Conservation (phyloP, 2,888 invertebrate genomes). For the Macaria liturata region DNA sequence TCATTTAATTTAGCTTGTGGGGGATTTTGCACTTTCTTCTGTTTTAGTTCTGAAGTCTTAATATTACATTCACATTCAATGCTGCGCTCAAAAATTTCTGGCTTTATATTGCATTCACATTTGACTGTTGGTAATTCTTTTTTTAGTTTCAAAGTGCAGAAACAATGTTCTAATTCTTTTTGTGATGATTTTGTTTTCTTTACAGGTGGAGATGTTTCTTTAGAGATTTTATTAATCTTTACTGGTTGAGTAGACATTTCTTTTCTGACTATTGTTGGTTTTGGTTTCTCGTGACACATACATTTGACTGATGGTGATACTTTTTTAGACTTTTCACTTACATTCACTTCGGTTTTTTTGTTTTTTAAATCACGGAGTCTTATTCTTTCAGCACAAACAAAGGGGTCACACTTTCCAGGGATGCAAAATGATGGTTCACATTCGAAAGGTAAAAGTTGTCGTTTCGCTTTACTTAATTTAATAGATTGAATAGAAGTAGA, state of each 20-base stretch:
- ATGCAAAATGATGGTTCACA: too few species aligned
- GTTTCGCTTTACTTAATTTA: too few species aligned
- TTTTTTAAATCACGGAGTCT: too few species aligned
- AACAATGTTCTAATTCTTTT: slow-evolving; percentile 2
- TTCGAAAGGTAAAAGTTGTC: too few species aligned
- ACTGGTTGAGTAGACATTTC: slow-evolving; percentile 2
- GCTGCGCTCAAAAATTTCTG: neutral
- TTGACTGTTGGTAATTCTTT: slow-evolving; percentile 1
- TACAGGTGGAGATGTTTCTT: neutral
- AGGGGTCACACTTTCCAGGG: too few species aligned
- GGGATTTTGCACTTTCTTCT: slow-evolving; percentile 4
- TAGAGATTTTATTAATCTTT: neutral
- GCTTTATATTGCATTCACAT: neutral
- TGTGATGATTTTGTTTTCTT: slow-evolving; percentile 3
- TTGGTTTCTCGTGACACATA: neutral
- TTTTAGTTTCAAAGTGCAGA: slow-evolving; percentile 8
- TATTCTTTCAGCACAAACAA: too few species aligned
- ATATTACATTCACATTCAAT: neutral
- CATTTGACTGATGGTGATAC: neutral
- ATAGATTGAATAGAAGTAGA: too few species aligned
- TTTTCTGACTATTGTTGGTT: neutral
- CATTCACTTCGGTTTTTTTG: too few species aligned
- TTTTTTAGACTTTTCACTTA: too few species aligned
- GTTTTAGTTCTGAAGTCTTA: neutral
- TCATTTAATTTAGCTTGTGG: neutral